phyloP scores from a whole-genome alignment of 2,797 vertebrate species.

The Tympanoctomys barrerae region DNA sequence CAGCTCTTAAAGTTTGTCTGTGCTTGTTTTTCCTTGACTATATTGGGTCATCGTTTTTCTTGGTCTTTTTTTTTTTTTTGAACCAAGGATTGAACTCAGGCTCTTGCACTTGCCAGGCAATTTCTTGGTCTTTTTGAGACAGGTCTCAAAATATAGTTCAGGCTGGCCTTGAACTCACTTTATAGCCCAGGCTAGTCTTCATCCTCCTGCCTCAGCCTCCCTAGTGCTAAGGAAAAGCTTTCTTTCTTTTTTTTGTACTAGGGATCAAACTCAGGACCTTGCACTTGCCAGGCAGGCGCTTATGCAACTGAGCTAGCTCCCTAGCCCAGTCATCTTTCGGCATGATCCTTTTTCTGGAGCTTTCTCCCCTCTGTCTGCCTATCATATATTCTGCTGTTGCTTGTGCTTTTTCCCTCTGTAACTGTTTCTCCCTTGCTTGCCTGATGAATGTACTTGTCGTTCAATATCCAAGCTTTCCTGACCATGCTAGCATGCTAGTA shows the following conservation, averaged over 20 bases:
- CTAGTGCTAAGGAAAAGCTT: too few relatives aligned
- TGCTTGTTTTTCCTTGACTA: not conserved
- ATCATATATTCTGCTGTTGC: not conserved
- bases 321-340: not conserved
- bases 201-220: too few relatives aligned
- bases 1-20: not conserved
- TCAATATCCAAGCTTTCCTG: not conserved
- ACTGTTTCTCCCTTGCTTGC: not conserved
- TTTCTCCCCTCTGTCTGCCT: not conserved
- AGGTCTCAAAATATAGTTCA: too few relatives aligned
- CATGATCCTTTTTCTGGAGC: not conserved
- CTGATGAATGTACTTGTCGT: constrained; percentile 19
- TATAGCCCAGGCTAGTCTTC: too few relatives aligned
- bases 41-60: not conserved
- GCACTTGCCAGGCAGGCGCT: too few relatives aligned
- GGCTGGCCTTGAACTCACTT: too few relatives aligned
- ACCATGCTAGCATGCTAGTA: not conserved
- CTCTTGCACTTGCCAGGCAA: too few relatives aligned
- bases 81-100: too few relatives aligned
- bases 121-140: too few relatives aligned
- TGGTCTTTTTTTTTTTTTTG: not conserved
- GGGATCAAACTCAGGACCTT: too few relatives aligned
- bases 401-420: not conserved
- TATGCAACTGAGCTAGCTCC: too few relatives aligned
- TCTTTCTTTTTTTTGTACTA: too few relatives aligned